Conservation (phyloP, 2,888 invertebrate species). For the Spodoptera exigua region DNA sequence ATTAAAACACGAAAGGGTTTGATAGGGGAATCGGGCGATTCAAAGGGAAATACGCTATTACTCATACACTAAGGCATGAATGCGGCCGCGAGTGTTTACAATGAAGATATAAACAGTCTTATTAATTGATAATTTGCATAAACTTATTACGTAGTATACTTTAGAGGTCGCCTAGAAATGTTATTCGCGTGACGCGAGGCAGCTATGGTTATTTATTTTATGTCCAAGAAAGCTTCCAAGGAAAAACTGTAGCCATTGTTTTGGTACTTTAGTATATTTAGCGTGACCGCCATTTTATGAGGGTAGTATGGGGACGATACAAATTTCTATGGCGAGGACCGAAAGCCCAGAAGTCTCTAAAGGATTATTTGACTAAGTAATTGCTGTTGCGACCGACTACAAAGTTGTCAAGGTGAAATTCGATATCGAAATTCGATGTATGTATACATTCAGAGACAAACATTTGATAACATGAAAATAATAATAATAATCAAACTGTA, state of each 20-base stretch:
- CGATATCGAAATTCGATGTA: too few species aligned
- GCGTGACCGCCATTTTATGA: slow-evolving; percentile 21
- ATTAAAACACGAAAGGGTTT: slow-evolving; percentile 25
- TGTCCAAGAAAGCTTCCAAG: slow-evolving; percentile 56
- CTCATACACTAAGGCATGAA: slow-evolving; percentile 29
- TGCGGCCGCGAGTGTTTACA: slow-evolving; percentile 39
- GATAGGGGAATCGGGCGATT: slow-evolving; percentile 12
- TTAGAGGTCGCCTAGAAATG: slow-evolving; percentile 50
- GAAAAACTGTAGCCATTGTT: slow-evolving; percentile 40
- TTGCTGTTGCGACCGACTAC: too few species aligned
- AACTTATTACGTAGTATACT: slow-evolving; percentile 58
- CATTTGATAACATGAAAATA: too few species aligned
- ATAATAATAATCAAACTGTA: too few species aligned
- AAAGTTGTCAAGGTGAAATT: too few species aligned
- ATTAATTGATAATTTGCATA: slow-evolving; percentile 65
- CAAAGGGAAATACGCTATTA: slow-evolving; percentile 40
- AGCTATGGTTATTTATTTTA: slow-evolving; percentile 48
- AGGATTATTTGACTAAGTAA: neutral
- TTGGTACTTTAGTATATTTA: slow-evolving; percentile 25
- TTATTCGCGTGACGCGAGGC: slow-evolving; percentile 59
- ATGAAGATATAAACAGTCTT: slow-evolving; percentile 44
- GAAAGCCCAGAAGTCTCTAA: slow-evolving; percentile 13
- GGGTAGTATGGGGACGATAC: too few species aligned
- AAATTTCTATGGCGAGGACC: neutral
- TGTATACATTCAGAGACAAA: too few species aligned